Evolutionary conservation across 2,113 vertebrate genomes (phyloP).

Genomic region (Oceanodroma tethys): DNA sequence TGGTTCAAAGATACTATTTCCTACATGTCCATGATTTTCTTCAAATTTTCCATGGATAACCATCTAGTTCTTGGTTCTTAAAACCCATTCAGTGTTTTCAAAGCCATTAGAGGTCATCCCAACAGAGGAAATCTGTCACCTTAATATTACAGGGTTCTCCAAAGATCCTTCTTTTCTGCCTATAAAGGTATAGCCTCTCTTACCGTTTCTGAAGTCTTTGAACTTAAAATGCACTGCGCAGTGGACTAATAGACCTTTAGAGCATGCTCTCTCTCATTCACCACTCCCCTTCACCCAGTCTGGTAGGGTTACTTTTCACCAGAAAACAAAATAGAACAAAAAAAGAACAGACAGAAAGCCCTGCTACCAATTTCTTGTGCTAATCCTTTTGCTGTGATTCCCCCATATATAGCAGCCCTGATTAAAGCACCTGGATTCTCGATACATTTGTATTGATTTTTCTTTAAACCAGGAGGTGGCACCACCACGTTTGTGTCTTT

Average conservation of each 20-base stretch:
- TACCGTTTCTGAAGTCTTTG: constrained; percentile 5
- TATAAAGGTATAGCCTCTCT: not conserved
- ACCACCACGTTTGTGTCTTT: not conserved
- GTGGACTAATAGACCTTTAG: not conserved
- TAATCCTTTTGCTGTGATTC: not conserved
- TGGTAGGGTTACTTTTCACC: not conserved
- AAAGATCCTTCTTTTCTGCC: constrained; percentile 35
- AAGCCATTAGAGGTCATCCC: not conserved
- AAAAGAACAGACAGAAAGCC: not conserved
- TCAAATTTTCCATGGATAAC: not conserved
- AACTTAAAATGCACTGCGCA: not conserved
- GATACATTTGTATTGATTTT: not conserved
- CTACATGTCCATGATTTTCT: not conserved
- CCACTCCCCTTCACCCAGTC: not conserved
- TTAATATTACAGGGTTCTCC: constrained; percentile 8
- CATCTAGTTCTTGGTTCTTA: not conserved
- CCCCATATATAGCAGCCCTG: not conserved
- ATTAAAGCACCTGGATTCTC: not conserved
- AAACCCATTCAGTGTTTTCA: not conserved
- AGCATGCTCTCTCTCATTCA: not conserved
- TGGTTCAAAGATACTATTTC: not conserved
- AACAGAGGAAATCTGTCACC: not conserved
- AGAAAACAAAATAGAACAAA: not conserved
- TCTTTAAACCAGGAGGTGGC: not conserved
- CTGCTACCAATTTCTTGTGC: not conserved